A percentile compares a stretch with the other conserved stretches of the same genome.
These are phyloP conservation scores for Acleris sparsana DNA, from an alignment of 2,888 invertebrate species.

Conservation along the genomic window DNA sequence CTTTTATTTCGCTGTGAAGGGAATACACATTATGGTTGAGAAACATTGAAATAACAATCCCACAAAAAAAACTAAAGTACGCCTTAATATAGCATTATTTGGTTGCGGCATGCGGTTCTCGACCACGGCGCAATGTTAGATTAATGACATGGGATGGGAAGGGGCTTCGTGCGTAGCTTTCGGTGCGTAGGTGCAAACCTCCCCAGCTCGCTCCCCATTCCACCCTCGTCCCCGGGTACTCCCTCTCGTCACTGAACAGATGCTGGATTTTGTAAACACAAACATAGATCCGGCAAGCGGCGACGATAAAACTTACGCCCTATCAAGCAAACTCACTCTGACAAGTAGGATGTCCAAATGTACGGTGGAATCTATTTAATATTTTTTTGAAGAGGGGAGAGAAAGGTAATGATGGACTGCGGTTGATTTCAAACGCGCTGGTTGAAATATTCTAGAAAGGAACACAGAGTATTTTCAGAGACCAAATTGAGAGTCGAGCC, in stretches of 20 bases:
- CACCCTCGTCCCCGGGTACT: slow-evolving; percentile 38
- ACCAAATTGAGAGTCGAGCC: no score
- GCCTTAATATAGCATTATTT: slow-evolving; percentile 26
- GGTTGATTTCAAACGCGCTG: no score
- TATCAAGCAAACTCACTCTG: slow-evolving; percentile 22
- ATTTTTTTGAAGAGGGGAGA: no score
- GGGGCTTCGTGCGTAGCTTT: slow-evolving; percentile 44
- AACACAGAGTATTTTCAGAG: no score
- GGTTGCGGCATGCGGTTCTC: slow-evolving; percentile 34
- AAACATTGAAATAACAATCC: slow-evolving; percentile 15
- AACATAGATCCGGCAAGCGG: slow-evolving; percentile 51
- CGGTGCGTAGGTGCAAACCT: slow-evolving; percentile 47
- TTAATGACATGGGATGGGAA: slow-evolving; percentile 53
- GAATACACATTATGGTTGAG: neutral
- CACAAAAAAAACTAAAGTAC: slow-evolving; percentile 21
- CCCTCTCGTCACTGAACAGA: slow-evolving; percentile 52
- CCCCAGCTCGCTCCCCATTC: slow-evolving; percentile 39
- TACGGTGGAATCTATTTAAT: neutral
- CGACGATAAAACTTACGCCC: slow-evolving; percentile 44
- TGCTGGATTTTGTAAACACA: slow-evolving; percentile 63
- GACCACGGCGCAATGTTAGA: slow-evolving; percentile 44
- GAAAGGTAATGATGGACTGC: no score
- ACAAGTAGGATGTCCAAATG: slow-evolving; percentile 1
- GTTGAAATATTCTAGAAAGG: neutral
- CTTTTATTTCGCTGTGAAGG: no score